Base-by-base conservation (phyloP, 1,140 invertebrate genomes). In the Mya arenaria region DNA sequence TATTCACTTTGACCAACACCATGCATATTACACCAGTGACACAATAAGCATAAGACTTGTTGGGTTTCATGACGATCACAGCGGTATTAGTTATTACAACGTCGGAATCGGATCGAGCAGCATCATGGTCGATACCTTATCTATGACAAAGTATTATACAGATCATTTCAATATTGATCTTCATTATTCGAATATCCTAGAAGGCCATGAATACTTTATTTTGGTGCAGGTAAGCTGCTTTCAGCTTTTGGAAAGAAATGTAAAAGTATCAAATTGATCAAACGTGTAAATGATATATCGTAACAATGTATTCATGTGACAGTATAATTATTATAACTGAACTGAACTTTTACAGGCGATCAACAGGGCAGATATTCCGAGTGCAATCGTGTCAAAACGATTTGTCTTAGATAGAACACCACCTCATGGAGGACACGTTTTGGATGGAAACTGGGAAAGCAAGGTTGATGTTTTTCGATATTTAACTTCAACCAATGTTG, bases 321-420 rank as follows among this genome's bases (percentile, higher is more conserved):
- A n/a, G n/a, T n/a, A n/a, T n/a, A n/a, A n/a, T n/a, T n/a, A n/a
- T n/a, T n/a, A n/a, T n/a, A n/a, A n/a, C n/a, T n/a, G n/a, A n/a
- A 52, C 25, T 52, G 48, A 4, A 52, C 66, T 39, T 19, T 60
- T 82, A 39, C 4, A 44, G 69, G 69, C 69, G 28, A 65, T 55
- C 17, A 71, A 82, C 68, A 28, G 32, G 36, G 80, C 71, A 25
- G 80, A 62, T 13, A 44, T 72, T 36, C 6, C 28, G 0, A 37
- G 44, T 30, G 4, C 6, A 10, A 5, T 32, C 10, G 62, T 41
- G 8, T 56, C 71, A 34, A 10, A 10, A 28, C 30, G 41, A 17
- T 32, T 74, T 17, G 65, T 68, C n/a, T n/a, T 73, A 5, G 80
- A 82, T 39, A 48, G 32, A 25, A 52, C 80, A 15, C 44, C 71